A percentile compares a stretch with the other conserved stretches of the same genome.
phyloP scores from a whole-genome alignment of 2,797 vertebrate genomes.

The Myiotriccus ornatus region DNA sequence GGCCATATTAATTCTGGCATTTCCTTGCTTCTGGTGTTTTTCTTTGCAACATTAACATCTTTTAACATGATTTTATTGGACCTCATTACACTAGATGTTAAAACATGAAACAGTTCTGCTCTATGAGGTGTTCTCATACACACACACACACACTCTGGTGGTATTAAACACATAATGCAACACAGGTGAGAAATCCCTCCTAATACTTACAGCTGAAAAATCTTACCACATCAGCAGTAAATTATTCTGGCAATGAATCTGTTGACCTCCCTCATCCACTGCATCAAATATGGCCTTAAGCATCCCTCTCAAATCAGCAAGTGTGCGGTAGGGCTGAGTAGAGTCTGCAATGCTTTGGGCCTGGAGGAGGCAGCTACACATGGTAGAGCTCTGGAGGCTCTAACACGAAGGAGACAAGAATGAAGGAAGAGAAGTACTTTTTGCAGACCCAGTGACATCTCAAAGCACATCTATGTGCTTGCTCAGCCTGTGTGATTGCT shows the following conservation, averaged over 20 bases:
- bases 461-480: background rate
- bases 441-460: background rate
- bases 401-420: background rate
- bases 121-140: background rate
- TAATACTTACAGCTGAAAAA: conserved; percentile 19
- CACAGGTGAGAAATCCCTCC: conserved; percentile 23
- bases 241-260: background rate
- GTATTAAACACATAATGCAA: conserved; percentile 11
- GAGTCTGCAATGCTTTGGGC: background rate
- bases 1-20: conserved; percentile 41
- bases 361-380: background rate
- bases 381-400: background rate
- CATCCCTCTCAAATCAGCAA: background rate
- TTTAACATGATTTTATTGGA: conserved; percentile 52
- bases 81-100: conserved; percentile 5
- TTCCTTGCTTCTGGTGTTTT: conserved; percentile 58
- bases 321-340: rapidly evolving
- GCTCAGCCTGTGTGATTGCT: background rate
- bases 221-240: conserved; percentile 20
- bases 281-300: background rate
- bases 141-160: background rate
- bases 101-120: background rate
- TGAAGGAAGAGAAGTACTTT: background rate
- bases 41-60: conserved; percentile 51
- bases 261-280: background rate